Conservation (phyloP, 2,797 vertebrate genomes). For the Serranus cabrilla region DNA sequence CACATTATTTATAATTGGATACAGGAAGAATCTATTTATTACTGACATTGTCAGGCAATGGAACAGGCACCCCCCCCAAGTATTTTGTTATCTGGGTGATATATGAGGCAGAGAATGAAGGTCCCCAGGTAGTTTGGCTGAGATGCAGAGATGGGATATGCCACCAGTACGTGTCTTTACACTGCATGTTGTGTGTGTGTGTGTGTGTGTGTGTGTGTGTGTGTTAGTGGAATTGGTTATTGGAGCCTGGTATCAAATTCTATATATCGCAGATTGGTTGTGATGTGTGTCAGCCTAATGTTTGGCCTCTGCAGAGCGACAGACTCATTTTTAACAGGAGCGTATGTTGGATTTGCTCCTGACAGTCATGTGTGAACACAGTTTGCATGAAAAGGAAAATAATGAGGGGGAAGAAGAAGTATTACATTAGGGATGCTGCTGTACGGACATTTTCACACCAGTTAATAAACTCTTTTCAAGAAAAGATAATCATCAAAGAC, state of each 20-base stretch:
- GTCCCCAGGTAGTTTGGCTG: constrained; percentile 61
- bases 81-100: constrained; percentile 73
- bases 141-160: constrained; percentile 62
- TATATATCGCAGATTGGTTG: constrained; percentile 52
- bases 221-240: constrained; percentile 51
- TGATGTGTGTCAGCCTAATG: constrained; percentile 56
- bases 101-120: constrained; percentile 56
- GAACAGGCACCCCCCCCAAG: constrained; percentile 43
- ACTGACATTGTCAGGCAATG: constrained; percentile 58
- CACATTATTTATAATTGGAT: constrained; percentile 64
- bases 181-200: constrained; percentile 1
- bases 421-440: background rate
- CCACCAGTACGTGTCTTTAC: constrained; percentile 23
- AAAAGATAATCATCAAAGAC: too few relatives aligned
- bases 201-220: constrained; percentile 32
- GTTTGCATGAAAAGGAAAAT: constrained; percentile 35
- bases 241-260: constrained; percentile 46
- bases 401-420: background rate
- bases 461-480: too few relatives aligned
- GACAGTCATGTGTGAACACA: constrained; percentile 53
- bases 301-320: constrained; percentile 32
- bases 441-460: too few relatives aligned
- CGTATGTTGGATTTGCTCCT: constrained; percentile 52
- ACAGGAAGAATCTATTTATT: constrained; percentile 61
- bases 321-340: constrained; percentile 45